Evolutionary conservation across 2,888 invertebrate genomes (phyloP).

Genomic region (Dysmachus trigonus): DNA sequence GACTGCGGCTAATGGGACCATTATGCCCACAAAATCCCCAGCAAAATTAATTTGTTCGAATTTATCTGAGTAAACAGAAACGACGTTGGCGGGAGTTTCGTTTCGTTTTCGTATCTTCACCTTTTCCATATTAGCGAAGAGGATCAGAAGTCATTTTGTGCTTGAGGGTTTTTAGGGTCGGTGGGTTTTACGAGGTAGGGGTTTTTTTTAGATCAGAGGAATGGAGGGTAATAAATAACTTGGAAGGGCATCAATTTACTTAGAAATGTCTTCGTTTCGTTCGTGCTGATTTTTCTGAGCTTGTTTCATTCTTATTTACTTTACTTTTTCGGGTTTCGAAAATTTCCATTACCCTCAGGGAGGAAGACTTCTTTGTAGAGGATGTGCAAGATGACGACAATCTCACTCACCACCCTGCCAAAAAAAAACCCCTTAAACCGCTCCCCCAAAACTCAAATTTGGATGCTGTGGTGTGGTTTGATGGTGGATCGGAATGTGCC

Average conservation of each 20-base stretch:
- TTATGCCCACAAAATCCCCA: not conserved
- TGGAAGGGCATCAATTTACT: conserved; percentile 23
- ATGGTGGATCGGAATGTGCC: not conserved
- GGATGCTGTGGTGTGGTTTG: not conserved
- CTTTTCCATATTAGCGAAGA: not conserved
- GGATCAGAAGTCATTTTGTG: conserved; percentile 2
- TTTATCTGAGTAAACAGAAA: conserved; percentile 11
- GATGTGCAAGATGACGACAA: conserved; percentile 21
- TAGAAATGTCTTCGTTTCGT: conserved; percentile 33
- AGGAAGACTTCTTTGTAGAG: not conserved
- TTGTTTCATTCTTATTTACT: conserved; percentile 17
- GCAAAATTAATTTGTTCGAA: conserved; percentile 35
- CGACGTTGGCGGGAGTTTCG: not conserved
- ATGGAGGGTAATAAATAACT: not conserved
- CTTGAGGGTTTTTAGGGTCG: not conserved
- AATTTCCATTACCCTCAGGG: not conserved
- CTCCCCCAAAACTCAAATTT: not conserved
- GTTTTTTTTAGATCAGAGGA: not conserved
- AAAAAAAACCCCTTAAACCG: not conserved
- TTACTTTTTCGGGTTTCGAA: conserved; percentile 17
- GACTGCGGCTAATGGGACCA: not conserved
- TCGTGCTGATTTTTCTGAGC: conserved; percentile 8
- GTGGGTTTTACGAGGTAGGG: not conserved
- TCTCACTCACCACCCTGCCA: too few species aligned
- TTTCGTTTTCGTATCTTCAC: not conserved